Conservation (phyloP, 1,140 invertebrate species). For the Anthonomus grandis region DNA sequence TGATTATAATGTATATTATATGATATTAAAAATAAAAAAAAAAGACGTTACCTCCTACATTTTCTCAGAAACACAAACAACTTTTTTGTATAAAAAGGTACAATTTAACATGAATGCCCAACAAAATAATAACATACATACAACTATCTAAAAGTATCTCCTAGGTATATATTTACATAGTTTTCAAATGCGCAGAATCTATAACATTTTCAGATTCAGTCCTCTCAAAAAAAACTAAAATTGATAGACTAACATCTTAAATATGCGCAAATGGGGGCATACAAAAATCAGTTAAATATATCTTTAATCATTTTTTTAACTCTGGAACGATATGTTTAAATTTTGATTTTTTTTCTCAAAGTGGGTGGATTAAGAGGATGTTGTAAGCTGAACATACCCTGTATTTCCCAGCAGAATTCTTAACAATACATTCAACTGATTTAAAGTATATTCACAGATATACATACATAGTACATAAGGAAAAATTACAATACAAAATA, state of each 20-base stretch:
- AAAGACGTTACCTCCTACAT: no score
- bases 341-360: no score
- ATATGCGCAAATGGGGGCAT: no score
- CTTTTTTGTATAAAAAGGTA: constrained; percentile 7
- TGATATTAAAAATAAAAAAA: no score
- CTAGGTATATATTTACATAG: constrained; percentile 17
- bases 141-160: constrained; percentile 32
- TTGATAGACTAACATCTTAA: no score
- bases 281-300: constrained; percentile 18
- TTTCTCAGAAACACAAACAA: constrained; percentile 6
- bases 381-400: no score
- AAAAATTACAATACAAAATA: constrained; percentile 36
- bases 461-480: constrained; percentile 6
- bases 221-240: no score
- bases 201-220: constrained; percentile 8
- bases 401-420: no score
- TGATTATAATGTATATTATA: background rate
- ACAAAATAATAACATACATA: constrained; percentile 43
- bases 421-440: constrained; percentile 15
- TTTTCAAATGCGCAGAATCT: constrained; percentile 2
- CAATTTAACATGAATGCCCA: constrained; percentile 35
- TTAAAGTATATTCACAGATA: constrained; percentile 9
- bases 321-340: no score
- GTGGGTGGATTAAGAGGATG: no score
- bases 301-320: no score